Percentiles rank a stretch among this genome's conserved stretches.
Conservation (phyloP, 2,797 vertebrate genomes). For the Tangara arthus region DNA sequence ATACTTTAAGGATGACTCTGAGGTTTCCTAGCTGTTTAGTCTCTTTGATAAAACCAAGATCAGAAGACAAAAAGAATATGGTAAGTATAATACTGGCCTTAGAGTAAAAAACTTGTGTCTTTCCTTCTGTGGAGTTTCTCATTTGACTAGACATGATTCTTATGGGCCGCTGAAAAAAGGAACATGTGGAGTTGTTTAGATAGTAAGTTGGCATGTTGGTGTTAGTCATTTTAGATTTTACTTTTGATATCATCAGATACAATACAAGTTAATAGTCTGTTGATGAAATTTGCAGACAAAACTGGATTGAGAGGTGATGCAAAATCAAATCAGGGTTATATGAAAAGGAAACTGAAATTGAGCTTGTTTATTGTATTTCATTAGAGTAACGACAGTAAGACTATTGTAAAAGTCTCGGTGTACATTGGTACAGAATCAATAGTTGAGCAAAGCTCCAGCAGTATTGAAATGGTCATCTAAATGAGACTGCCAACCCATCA, state of each 20-base stretch:
- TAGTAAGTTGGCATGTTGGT: neutral
- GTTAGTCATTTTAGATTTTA: neutral
- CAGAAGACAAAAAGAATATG: neutral
- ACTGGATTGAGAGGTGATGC: neutral
- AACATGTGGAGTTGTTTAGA: neutral
- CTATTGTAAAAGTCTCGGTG: neutral
- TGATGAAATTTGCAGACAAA: constrained; percentile 12
- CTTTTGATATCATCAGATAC: neutral
- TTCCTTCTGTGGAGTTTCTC: neutral
- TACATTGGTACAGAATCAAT: neutral
- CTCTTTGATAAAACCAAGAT: neutral
- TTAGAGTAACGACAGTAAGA: neutral
- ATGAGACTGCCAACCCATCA: neutral
- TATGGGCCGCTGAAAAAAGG: neutral
- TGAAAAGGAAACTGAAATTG: neutral
- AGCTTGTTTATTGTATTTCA: neutral
- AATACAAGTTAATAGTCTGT: neutral
- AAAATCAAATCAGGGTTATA: neutral
- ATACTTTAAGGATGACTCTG: neutral
- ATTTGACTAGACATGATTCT: neutral
- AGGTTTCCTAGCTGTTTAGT: neutral
- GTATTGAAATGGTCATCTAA: neutral
- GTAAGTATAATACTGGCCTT: constrained; percentile 5
- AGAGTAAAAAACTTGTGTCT: neutral
- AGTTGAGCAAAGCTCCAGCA: neutral